Percentiles rank a stretch among this genome's conserved stretches.
Conservation (phyloP, 1,140 invertebrate species). For the Brachionus koreanus region DNA sequence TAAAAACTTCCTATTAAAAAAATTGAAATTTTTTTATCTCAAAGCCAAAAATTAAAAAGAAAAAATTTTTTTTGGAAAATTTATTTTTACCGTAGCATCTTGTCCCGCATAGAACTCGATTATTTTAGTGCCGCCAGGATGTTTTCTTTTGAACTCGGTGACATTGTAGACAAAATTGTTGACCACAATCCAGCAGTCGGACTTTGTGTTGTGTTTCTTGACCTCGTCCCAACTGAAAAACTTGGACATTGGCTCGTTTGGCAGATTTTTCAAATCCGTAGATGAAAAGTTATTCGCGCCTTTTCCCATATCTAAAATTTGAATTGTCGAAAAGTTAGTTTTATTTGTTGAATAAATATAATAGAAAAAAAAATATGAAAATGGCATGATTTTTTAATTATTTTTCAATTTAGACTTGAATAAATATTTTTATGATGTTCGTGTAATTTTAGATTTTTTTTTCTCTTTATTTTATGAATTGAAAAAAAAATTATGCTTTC, state of each 20-base stretch:
- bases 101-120: constrained; percentile 55
- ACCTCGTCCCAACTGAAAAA: constrained; percentile 51
- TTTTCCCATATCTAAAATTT: constrained; percentile 9
- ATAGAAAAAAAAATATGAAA: neutral
- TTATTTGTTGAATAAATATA: neutral
- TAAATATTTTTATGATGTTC: neutral
- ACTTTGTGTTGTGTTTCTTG: constrained; percentile 46
- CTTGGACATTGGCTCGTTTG: neutral
- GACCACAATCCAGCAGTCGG: constrained; percentile 54
- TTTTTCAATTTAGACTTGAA: neutral
- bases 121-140: constrained; percentile 56
- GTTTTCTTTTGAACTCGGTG: constrained; percentile 52
- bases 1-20: constrained; percentile 48
- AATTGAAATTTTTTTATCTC: neutral
- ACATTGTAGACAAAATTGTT: constrained; percentile 55
- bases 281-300: constrained; percentile 16
- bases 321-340: neutral
- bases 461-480: neutral
- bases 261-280: neutral
- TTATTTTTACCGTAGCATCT: constrained; percentile 51
- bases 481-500: neutral
- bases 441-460: neutral
- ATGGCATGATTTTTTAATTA: neutral
- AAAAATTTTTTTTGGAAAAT: neutral
- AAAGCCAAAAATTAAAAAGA: neutral